These are phyloP conservation scores for Ophonus ardosiacus DNA, from an alignment of 2,888 invertebrate genomes.

Conservation along the genomic window DNA sequence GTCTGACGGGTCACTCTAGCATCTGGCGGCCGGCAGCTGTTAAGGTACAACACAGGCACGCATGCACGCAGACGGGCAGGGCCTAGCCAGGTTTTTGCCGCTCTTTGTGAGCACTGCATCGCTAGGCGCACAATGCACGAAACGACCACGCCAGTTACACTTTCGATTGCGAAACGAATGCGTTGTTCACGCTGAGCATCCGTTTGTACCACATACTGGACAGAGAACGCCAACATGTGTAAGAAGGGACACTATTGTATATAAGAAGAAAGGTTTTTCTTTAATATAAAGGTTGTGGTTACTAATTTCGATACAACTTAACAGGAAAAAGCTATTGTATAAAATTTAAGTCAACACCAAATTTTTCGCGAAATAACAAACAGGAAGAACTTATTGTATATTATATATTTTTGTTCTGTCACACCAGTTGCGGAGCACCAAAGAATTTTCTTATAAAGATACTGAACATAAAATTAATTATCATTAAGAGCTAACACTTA, in stretches of 20 bases:
- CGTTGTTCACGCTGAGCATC: slow-evolving; percentile 50
- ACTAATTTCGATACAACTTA: background rate
- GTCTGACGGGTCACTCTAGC: slow-evolving; percentile 47
- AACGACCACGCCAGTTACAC: slow-evolving; percentile 47
- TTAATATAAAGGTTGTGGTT: background rate
- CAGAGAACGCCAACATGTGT: background rate
- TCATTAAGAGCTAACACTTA: too few species aligned
- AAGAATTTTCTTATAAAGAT: too few species aligned
- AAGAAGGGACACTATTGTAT: background rate
- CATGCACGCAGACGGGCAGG: slow-evolving; percentile 46
- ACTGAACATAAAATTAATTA: too few species aligned
- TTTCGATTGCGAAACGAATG: slow-evolving; percentile 56
- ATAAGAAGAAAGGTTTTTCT: background rate
- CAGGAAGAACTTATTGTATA: too few species aligned
- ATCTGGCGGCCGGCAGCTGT: slow-evolving; percentile 62
- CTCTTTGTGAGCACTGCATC: slow-evolving; percentile 46
- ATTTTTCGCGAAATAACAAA: too few species aligned
- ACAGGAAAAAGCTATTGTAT: background rate
- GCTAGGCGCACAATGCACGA: slow-evolving; percentile 39
- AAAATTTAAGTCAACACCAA: too few species aligned
- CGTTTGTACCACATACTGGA: slow-evolving; percentile 33
- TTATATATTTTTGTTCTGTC: too few species aligned
- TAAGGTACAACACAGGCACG: slow-evolving; percentile 55
- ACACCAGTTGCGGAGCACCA: too few species aligned
- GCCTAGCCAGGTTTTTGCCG: slow-evolving; percentile 45